Conservation (phyloP, 1,140 invertebrate genomes). For the Scaptodrosophila lebanonensis region DNA sequence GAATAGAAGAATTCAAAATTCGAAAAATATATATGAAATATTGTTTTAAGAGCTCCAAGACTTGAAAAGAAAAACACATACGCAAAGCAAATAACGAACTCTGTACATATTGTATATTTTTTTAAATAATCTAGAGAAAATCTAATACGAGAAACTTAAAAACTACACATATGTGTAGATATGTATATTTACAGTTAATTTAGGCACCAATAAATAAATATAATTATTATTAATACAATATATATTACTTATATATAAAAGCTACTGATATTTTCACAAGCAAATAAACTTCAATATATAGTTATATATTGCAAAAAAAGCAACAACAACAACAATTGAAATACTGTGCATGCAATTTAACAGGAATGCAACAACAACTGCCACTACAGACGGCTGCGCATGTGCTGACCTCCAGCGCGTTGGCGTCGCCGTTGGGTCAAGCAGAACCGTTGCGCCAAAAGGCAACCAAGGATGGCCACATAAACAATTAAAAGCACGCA, state of each 20-base stretch:
- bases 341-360: no score
- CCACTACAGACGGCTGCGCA: conserved; percentile 13
- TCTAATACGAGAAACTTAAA: conserved; percentile 19
- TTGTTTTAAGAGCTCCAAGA: conserved; percentile 66
- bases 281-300: no score
- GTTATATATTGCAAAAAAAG: no score
- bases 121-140: conserved; percentile 42
- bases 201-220: neutral
- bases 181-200: neutral
- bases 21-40: conserved; percentile 25
- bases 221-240: conserved; percentile 25
- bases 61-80: conserved; percentile 55
- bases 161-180: conserved; percentile 22
- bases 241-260: no score
- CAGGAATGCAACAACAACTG: no score
- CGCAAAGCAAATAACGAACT: conserved; percentile 24
- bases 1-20: conserved; percentile 71
- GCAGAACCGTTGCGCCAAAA: conserved; percentile 75
- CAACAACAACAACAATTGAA: no score
- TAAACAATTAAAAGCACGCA: conserved; percentile 75
- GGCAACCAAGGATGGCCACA: conserved; percentile 71
- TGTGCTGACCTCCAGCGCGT: conserved; percentile 47
- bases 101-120: conserved; percentile 72
- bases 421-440: conserved; percentile 51
- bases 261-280: no score